phyloP scores from a whole-genome alignment of 1,140 invertebrate species.

The Ericerus pela region DNA sequence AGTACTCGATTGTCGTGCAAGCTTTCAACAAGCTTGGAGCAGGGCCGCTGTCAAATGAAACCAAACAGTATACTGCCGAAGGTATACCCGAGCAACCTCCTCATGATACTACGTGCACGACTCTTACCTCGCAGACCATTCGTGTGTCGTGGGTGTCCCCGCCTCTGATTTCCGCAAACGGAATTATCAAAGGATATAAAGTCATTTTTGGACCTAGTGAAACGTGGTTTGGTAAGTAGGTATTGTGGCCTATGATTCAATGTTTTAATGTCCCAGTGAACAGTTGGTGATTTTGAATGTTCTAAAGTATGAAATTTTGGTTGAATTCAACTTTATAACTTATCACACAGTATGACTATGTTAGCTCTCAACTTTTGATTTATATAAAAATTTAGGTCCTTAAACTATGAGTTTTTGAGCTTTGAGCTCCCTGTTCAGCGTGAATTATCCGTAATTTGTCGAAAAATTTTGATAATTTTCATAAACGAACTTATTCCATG shows the following conservation, averaged over 20 bases:
- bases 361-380: no score
- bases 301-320: neutral
- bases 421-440: no score
- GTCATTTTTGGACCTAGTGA: constrained; percentile 86
- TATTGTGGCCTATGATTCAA: neutral
- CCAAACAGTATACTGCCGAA: constrained; percentile 80
- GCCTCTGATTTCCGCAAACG: constrained; percentile 74
- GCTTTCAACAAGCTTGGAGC: constrained; percentile 88
- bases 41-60: constrained; percentile 75
- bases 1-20: constrained; percentile 87
- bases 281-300: neutral
- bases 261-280: neutral
- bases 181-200: constrained; percentile 91
- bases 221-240: constrained; percentile 68
- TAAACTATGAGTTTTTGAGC: no score
- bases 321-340: neutral
- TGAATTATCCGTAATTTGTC: no score
- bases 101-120: constrained; percentile 77
- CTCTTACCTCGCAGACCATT: constrained; percentile 82
- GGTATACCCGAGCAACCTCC: constrained; percentile 86
- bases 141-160: constrained; percentile 85
- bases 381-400: no score
- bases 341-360: no score
- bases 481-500: no score
- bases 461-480: no score